These are phyloP conservation scores for Drosophila micromelanica DNA, from an alignment of 1,140 invertebrate genomes.

Conservation along the genomic window DNA sequence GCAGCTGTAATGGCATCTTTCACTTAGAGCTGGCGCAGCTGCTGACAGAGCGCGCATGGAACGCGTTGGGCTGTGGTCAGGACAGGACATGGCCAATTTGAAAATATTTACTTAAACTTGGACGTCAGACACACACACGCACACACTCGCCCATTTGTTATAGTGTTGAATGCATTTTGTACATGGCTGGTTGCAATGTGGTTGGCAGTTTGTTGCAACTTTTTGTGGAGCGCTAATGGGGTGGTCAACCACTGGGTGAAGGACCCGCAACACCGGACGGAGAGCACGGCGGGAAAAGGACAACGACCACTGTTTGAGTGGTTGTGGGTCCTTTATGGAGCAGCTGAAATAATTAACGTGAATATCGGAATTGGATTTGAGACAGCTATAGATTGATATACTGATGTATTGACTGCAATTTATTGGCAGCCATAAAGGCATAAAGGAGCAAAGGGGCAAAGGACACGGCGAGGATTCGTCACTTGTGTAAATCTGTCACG, in stretches of 20 bases:
- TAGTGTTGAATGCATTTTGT: constrained; percentile 28
- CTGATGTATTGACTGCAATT: constrained; percentile 45
- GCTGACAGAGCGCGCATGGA: constrained; percentile 45
- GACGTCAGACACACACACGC: constrained; percentile 15
- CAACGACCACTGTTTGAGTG: constrained; percentile 17
- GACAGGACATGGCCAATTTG: constrained; percentile 76
- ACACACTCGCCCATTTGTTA: constrained; percentile 34
- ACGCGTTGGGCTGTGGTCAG: constrained; percentile 36
- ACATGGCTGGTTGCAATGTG: constrained; percentile 40
- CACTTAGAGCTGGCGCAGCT: constrained; percentile 43
- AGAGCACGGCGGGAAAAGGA: background rate
- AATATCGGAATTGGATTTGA: constrained; percentile 46
- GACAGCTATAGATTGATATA: constrained; percentile 7
- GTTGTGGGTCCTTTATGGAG: background rate
- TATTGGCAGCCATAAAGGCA: constrained; percentile 26
- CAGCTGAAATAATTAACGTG: constrained; percentile 69
- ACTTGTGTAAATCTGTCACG: constrained; percentile 66
- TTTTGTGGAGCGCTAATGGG: constrained; percentile 68
- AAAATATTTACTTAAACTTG: constrained; percentile 81
- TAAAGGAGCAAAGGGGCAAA: background rate
- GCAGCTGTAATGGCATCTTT: constrained; percentile 63
- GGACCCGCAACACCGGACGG: background rate
- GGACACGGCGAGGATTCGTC: constrained; percentile 1
- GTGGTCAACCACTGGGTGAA: constrained; percentile 52
- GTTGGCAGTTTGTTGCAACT: constrained; percentile 59